Evolutionary conservation across 2,888 invertebrate genomes (phyloP), one percentile per base, ranked within the genome.

Genomic region (Acrobasis consociella): DNA sequence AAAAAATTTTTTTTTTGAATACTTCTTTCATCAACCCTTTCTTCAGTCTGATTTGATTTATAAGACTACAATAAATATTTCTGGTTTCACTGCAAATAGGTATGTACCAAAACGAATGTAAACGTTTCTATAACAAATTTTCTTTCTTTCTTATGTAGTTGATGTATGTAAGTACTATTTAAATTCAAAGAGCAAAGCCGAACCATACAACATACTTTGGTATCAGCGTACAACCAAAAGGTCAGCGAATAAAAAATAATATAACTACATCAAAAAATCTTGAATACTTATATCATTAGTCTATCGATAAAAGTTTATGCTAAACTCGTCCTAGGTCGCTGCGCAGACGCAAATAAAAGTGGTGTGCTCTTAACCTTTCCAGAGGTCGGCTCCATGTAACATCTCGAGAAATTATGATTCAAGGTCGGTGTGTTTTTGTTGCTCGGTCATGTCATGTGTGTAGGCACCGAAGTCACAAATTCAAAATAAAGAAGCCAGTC

Each of bases 341-440:
- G 78, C 75, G 78, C 79, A 75, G 79, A 83, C 80, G 76, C 79
- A 83, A 86, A 89, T 87, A 88, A 88, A 88, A 87, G 81, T 84
- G 82, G 87, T 86, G 85, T 84, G 83, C 84, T 84, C 83, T 86
- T 89, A 88, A 90, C 90, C 90, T 91, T 91, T 87, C 76, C 79
- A 86, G 80, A 86, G 87, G 89, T 87, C 87, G 72, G 70, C 64
- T 77, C 72, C 76, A 77, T 79, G 79, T 76, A 80, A 80, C 78
- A 82, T 80, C 83, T 86, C 80, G 82, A 84, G 87, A 89, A 91
- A 88, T 88, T 87, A 84, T 78, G 73, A 84, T 84, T 84, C 85
- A 90, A 89, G 88, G 90, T 80, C 81, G 71, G 66, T 78, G 68
- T 72, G 81, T 80, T 82, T 81, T 78, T 81, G 51, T 60, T 60